Evolutionary conservation across 2,113 vertebrate genomes (phyloP), one percentile per base, ranked within the genome.

Genomic region (Puma concolor): DNA sequence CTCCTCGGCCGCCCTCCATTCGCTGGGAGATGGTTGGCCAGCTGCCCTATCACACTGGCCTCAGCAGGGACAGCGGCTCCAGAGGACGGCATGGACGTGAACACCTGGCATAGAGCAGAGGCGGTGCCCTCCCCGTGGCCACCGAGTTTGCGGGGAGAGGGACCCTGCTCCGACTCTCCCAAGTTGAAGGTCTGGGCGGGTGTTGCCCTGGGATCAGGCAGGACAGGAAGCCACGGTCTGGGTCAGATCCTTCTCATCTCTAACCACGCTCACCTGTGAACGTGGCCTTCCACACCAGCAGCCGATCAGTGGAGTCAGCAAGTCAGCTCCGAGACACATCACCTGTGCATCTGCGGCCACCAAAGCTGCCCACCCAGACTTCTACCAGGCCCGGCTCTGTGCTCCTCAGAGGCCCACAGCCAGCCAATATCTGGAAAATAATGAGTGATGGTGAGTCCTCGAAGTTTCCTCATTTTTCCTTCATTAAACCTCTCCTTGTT

Each of bases 1-100:
- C 57, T 11, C 93, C 11, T 57, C 7, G 17, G 29, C 33, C 7
- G 0, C 52, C 52, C 54, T 21, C 64, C 38, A 4, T 63, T 16
- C 0, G 0, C 41, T 29, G 44, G 38, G 23, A 54, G n/a, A 25
- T 3, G 8, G 36, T 33, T 1, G 17, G 67, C n/a, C 82, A 7
- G 57, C 13, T 3, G 48, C 16, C 7, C 41, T 10, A 1, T 2
- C 12, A 6, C 29, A 4, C 10, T 4, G 23, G 21, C 44, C 21
- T 31, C 38, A 5, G 38, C 44, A 6, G 44, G 3, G 15, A 19
- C 21, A 15, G 29, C n/a, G 0, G 38, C 31, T 17, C 57, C 33
- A 0, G 25, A 63, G 27, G 29, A 31, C 17, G 0, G 17, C 5
- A 1, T 8, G 33, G 7, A 29, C 3, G 0, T 3, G 10, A 72